Conservation (phyloP, 2,888 invertebrate species). For the Carterocephalus palaemon region DNA sequence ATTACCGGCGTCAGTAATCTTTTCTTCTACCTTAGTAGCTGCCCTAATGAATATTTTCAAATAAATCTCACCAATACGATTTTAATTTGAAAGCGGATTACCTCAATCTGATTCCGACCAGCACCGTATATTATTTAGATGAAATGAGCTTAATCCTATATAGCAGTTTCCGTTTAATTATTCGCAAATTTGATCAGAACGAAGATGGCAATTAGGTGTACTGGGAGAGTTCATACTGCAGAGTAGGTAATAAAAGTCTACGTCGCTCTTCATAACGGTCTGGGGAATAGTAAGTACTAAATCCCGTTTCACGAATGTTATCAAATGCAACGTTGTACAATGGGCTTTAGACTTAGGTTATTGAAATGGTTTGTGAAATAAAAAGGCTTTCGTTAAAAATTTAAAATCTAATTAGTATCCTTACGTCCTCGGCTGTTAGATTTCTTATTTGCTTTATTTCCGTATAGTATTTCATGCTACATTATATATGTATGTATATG, state of each 20-base stretch:
- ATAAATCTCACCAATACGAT: no score
- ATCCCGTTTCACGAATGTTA: conserved; percentile 56
- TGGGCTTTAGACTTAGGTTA: no score
- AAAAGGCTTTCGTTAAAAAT: no score
- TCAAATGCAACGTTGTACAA: conserved; percentile 48
- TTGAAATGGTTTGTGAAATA: no score
- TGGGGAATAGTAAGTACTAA: conserved; percentile 41
- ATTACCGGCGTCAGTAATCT: no score
- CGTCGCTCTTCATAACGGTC: conserved; percentile 48
- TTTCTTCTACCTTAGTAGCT: no score
- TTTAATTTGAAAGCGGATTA: conserved; percentile 7
- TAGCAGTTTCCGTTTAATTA: conserved; percentile 8
- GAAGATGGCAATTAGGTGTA: conserved; percentile 1
- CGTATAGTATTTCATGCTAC: no score
- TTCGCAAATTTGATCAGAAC: conserved; percentile 9
- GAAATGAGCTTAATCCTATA: conserved; percentile 7
- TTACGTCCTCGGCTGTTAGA: no score
- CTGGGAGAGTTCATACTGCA: background rate
- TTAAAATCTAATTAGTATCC: no score
- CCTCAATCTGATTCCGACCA: conserved; percentile 5
- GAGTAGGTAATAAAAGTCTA: conserved; percentile 42
- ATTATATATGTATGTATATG: no score
- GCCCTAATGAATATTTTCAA: no score
- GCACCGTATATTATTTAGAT: conserved; percentile 5
- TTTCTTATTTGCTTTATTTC: no score